Evolutionary conservation across 2,888 invertebrate genomes (phyloP), one percentile per base, ranked within the genome.

Genomic region (Lochmaea capreae): DNA sequence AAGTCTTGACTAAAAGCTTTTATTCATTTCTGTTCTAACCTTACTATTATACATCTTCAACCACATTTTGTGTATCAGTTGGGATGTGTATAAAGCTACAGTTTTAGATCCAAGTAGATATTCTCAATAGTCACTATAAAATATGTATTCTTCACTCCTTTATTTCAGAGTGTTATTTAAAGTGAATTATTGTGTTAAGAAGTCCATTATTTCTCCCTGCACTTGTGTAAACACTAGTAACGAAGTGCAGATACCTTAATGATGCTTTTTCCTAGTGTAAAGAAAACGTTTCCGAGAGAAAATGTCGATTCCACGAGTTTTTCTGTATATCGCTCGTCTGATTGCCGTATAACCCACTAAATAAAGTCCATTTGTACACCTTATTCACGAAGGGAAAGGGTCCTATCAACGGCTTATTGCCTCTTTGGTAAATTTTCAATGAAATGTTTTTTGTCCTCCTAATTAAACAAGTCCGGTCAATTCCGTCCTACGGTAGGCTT

Each of bases 341-440:
- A 74, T 74, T 74, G 73, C 77, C 73, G 57, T 68, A 73, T 72
- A 71, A 71, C 73, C 71, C 77, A 66, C 73, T 69, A 73, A 77
- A 77, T 75, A 73, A 75, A 67, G 54, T 65, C 67, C 68, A 77
- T 77, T 77, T 75, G 77, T 77, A 72, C 77, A 75, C 75, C 75
- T 77, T 75, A 46, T 66, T 69, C 73, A 66, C 54, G 66, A 73
- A 63, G 72, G 67, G 68, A 69, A 73, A 70, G 65, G 52, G 71
- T 59, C 58, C 67, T 63, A 49, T 67, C 46, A 63, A 58, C 61
- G 46, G 61, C 67, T 67, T 73, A 71, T 65, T 67, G 73, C 67
- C 67, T 73, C 72, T 76, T 72, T 73, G 65, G 75, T 73, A 70
- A 65, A 71, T 73, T 74, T 76, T 69, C 76, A 72, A 73, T 72